Conservation (phyloP, 2,888 invertebrate species). For the Netelia inedita region DNA sequence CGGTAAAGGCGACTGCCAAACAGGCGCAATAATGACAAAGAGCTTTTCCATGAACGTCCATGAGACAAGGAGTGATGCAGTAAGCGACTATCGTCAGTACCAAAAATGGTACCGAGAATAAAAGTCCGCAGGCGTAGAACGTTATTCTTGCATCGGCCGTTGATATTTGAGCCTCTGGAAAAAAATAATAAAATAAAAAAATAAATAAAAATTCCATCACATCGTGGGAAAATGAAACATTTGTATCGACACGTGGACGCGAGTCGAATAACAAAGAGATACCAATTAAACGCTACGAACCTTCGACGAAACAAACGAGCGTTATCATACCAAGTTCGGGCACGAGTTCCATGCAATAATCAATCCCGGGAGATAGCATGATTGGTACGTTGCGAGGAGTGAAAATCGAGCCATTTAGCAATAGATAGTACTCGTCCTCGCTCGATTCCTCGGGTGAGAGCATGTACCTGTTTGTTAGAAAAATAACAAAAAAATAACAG, state of each 20-base stretch:
- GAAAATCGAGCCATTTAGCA: constrained; percentile 87
- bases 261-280: constrained; percentile 21
- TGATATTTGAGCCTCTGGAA: constrained; percentile 72
- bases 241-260: background rate
- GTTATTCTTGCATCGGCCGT: constrained; percentile 76
- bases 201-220: constrained; percentile 22
- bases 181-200: constrained; percentile 35
- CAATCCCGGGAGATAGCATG: constrained; percentile 85
- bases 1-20: constrained; percentile 86
- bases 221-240: constrained; percentile 43
- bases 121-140: constrained; percentile 81
- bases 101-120: constrained; percentile 84
- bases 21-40: constrained; percentile 87
- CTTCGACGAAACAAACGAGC: constrained; percentile 86
- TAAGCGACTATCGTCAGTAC: constrained; percentile 84
- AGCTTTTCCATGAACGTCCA: constrained; percentile 87
- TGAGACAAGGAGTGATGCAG: constrained; percentile 86
- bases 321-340: constrained; percentile 86
- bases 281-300: constrained; percentile 71
- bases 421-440: constrained; percentile 87
- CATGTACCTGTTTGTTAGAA: constrained; percentile 85
- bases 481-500: background rate
- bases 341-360: constrained; percentile 88
- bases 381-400: constrained; percentile 85
- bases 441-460: constrained; percentile 86